Evolutionary conservation across 1,140 invertebrate genomes (phyloP).

Genomic region (Helicoverpa zea): DNA sequence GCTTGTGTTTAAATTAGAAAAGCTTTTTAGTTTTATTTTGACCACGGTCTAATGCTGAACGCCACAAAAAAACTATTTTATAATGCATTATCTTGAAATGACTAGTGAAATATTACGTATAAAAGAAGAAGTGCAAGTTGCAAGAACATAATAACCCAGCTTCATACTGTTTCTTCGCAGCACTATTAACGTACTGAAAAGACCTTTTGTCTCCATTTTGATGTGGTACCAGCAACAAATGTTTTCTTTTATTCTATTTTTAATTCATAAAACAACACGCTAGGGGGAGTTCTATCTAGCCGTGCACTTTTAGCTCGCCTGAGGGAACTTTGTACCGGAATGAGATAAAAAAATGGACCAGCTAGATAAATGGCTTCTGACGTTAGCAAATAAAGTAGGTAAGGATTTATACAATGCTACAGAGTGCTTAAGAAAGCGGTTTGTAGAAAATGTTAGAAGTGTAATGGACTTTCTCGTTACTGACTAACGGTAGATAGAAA

Average conservation of each 20-base stretch:
- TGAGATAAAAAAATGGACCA: conserved; percentile 26
- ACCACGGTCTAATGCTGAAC: no score
- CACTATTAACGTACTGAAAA: neutral
- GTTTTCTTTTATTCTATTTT: conserved; percentile 39
- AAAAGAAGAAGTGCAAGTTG: no score
- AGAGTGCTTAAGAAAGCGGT: neutral
- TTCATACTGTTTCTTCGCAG: neutral
- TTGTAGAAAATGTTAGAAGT: neutral
- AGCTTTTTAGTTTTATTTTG: no score
- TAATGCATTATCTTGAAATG: no score
- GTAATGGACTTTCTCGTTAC: neutral
- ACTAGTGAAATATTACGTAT: no score
- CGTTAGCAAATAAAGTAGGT: conserved; percentile 22
- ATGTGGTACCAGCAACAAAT: neutral
- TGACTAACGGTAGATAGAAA: neutral
- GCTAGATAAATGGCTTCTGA: conserved; percentile 26
- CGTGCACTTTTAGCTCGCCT: conserved; percentile 11
- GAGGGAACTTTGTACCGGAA: conserved; percentile 6
- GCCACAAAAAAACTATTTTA: no score
- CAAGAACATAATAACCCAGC: no score
- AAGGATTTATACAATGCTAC: conserved; percentile 14
- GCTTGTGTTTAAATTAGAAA: no score
- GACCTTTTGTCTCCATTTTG: neutral
- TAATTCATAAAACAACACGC: conserved; percentile 34
- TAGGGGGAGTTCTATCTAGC: neutral